Base-by-base conservation (phyloP, 2,797 vertebrate species). In the Triplophysa bombifrons region DNA sequence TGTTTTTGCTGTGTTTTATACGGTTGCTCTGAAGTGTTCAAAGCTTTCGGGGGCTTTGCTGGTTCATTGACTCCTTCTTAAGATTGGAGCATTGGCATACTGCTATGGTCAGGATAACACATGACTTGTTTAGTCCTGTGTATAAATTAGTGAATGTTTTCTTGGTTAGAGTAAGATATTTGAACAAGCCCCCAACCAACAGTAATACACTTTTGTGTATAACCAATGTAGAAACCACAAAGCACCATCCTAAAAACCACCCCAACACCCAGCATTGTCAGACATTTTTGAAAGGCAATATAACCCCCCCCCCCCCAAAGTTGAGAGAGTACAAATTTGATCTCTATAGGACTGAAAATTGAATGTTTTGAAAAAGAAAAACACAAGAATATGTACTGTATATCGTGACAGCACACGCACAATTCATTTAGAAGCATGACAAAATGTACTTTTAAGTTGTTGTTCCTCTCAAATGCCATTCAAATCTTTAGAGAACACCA, bases 401-500 rank as follows among this genome's bases (percentile, higher is more conserved):
- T 58, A 41, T 53, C 12, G 17, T 64, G 46, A 78, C 58, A 25
- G 30, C 56, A 53, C 2, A 2, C 1, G 1, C 10, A 41, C 0
- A 25, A 63, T 63, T 63, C 56, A 13, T 53, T 34, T 38, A 53
- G 11, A 50, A 65, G 61, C 60, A 46, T 64, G 20, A 53, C 58
- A 53, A 72, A 78, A 71, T 51, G 12, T 38, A 34, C 60, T 66
- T 74, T 65, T 41, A 75, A 51, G 64, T 58, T 56, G 38, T 56
- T 51, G 63, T 51, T 51, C 60, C 63, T 55, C 22, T 38, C n/a
- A 79, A 73, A 72, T 55, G 55, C 70, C 38, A 63, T 55, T 64
- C 51, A 16, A 63, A 27, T 58, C n/a, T 71, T 60, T 19, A 4
- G 58, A 84, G 55, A 13, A 13, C 20, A 17, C 70, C 46, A 66